Percentiles rank a stretch among this genome's conserved stretches.
phyloP scores from a whole-genome alignment of 2,113 vertebrate species.

The Ageneiosus marmoratus region DNA sequence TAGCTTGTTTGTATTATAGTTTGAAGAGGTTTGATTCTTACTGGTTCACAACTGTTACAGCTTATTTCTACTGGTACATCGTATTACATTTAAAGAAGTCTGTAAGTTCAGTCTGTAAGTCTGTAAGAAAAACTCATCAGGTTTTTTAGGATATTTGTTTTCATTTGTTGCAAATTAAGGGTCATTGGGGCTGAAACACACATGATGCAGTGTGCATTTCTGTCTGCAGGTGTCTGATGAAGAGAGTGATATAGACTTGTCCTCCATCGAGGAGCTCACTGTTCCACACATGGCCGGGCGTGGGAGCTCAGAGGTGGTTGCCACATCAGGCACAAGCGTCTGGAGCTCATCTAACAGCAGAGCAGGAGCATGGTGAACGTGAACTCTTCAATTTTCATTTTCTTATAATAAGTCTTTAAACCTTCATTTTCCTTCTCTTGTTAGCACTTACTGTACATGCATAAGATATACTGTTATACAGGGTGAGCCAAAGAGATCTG shows the following conservation, averaged over 20 bases:
- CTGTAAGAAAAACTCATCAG: neutral
- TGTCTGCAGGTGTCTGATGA: slow-evolving; percentile 57
- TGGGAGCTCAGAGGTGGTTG: slow-evolving; percentile 44
- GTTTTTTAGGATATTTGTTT: neutral
- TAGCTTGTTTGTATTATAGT: neutral
- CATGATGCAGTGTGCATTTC: neutral
- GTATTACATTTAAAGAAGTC: neutral
- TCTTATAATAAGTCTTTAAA: neutral
- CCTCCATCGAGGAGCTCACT: slow-evolving; percentile 66
- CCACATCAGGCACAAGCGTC: slow-evolving; percentile 41
- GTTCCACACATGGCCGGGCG: slow-evolving; percentile 47
- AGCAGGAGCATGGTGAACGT: slow-evolving; percentile 59
- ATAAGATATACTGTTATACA: neutral
- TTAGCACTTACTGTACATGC: neutral
- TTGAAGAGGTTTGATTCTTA: too few species aligned
- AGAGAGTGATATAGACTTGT: slow-evolving; percentile 66
- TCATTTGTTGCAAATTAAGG: neutral
- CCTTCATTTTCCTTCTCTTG: neutral
- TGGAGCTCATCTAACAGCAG: slow-evolving; percentile 60
- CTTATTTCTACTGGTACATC: neutral
- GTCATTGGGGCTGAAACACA: neutral
- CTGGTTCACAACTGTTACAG: neutral
- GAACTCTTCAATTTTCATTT: neutral
- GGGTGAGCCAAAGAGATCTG: too few species aligned
- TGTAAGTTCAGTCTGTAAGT: neutral